phyloP scores from a whole-genome alignment of 2,888 invertebrate species.

The Exephanes ischioxanthus region DNA sequence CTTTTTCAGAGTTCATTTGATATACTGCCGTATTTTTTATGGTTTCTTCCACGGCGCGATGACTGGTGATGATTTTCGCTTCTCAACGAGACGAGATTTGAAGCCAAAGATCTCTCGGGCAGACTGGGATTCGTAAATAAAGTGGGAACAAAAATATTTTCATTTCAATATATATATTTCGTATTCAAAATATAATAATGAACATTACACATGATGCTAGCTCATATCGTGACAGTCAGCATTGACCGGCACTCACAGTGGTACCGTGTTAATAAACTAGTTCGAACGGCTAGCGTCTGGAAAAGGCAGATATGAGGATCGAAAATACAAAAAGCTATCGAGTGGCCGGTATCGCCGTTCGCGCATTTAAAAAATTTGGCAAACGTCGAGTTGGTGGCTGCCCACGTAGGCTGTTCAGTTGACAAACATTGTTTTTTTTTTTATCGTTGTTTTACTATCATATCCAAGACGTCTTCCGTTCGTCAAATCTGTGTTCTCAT shows the following conservation, averaged over 20 bases:
- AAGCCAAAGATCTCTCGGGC: too few species aligned
- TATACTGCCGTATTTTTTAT: too few species aligned
- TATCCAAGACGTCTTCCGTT: conserved; percentile 66
- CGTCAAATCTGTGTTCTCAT: conserved; percentile 53
- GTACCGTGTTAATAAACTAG: conserved; percentile 78
- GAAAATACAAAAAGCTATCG: conserved; percentile 78
- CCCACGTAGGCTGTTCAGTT: conserved; percentile 62
- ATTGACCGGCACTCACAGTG: conserved; percentile 80
- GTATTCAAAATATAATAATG: conserved; percentile 85
- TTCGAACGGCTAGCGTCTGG: conserved; percentile 77
- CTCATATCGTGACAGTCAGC: conserved; percentile 79
- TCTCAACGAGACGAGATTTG: too few species aligned
- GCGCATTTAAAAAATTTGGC: conserved; percentile 59
- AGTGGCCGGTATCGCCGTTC: conserved; percentile 61
- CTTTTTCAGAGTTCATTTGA: too few species aligned
- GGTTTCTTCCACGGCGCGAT: too few species aligned
- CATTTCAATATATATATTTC: conserved; percentile 83
- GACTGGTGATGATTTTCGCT: too few species aligned
- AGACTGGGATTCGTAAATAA: background rate
- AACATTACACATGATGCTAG: conserved; percentile 84
- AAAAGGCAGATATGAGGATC: conserved; percentile 80
- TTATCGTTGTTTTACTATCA: conserved; percentile 69
- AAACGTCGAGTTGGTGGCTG: conserved; percentile 67
- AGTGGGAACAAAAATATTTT: conserved; percentile 42
- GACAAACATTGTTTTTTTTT: conserved; percentile 40